These are phyloP conservation scores for Margaritifera margaritifera DNA, from an alignment of 2,888 invertebrate species.

Conservation along the genomic window DNA sequence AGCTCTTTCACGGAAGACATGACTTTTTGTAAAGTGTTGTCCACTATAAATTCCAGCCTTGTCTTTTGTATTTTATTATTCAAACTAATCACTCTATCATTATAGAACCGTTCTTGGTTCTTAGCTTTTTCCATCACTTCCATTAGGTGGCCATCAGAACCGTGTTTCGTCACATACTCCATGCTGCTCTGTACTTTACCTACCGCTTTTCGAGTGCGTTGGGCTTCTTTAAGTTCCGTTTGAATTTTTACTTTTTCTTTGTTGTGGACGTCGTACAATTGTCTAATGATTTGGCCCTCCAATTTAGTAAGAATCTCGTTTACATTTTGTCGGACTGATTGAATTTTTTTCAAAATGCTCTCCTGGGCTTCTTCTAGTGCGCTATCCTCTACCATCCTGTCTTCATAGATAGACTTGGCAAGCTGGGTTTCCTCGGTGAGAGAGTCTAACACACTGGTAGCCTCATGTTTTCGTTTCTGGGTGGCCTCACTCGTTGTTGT, in stretches of 20 bases:
- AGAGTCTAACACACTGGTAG: slow-evolving; percentile 10
- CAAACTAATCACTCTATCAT: slow-evolving; percentile 26
- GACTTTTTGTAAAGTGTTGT: slow-evolving; percentile 25
- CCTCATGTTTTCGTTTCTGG: slow-evolving; percentile 15
- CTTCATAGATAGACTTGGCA: slow-evolving; percentile 31
- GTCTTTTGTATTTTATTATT: slow-evolving; percentile 29
- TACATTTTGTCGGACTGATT: slow-evolving; percentile 30
- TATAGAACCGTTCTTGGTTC: slow-evolving; percentile 22
- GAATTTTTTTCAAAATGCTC: slow-evolving; percentile 28
- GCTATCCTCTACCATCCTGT: slow-evolving; percentile 27
- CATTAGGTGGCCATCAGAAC: slow-evolving; percentile 38
- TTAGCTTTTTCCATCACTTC: slow-evolving; percentile 29
- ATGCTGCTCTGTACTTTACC: slow-evolving; percentile 29
- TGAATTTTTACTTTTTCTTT: slow-evolving; percentile 33
- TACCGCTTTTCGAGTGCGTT: slow-evolving; percentile 34
- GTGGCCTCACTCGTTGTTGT: slow-evolving; percentile 27
- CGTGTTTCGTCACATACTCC: slow-evolving; percentile 25
- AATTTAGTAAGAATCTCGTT: slow-evolving; percentile 40
- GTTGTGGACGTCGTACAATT: slow-evolving; percentile 27
- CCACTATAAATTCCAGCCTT: slow-evolving; percentile 32
- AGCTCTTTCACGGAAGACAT: slow-evolving; percentile 30
- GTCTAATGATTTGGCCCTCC: slow-evolving; percentile 32
- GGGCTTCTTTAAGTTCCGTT: slow-evolving; percentile 33
- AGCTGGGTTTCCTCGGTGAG: slow-evolving; percentile 32
- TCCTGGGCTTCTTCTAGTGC: slow-evolving; percentile 24